Base-by-base conservation (phyloP, 2,888 invertebrate genomes). In the Frankliniella fusca region DNA sequence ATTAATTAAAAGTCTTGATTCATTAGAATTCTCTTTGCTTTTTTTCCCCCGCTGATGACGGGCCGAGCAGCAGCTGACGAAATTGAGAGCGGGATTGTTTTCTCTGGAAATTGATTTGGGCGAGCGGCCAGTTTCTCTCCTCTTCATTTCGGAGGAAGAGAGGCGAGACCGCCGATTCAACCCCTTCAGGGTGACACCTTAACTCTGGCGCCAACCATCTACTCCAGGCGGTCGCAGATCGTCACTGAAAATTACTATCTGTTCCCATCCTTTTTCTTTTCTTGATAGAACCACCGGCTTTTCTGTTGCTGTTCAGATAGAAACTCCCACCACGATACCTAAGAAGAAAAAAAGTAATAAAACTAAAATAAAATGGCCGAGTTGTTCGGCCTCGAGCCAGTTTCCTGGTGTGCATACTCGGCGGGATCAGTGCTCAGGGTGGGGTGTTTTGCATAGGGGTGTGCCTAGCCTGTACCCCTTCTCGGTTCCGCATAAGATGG, bases 1-100 rank as follows among this genome's bases (percentile, higher is more conserved):
- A 76, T 76, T 76, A 76, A 76, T 76, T 76, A 76, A 76, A 76
- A 76, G 70, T 76, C 70, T 76, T 76, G 70, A 76, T 76, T 76
- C 70, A 76, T 76, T 76, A 76, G 70, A 76, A 23, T 27, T 76
- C 27, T 76, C 70, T 9, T 23, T 76, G 70, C 70, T 23, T 76
- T 76, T 76, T 76, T 76, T 70, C 70, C 5, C 70, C 27, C 12
- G 23, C 70, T 61, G 61, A 61, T 61, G 61, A 61, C 61, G 61
- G 38, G 20, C 61, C 61, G 61, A 15, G 61, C 38, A 54, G 54
- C 54, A 54, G 54, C 70, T 76, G 70, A 27, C 70, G 70, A 76
- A 76, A 76, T 76, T 76, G 70, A 76, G 70, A 76, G 38, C 38
- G 70, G 70, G 70, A 76, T 76, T 76, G 70, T 76, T 76, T 76